Conservation (phyloP, 2,113 vertebrate species). For the Python bivittatus region DNA sequence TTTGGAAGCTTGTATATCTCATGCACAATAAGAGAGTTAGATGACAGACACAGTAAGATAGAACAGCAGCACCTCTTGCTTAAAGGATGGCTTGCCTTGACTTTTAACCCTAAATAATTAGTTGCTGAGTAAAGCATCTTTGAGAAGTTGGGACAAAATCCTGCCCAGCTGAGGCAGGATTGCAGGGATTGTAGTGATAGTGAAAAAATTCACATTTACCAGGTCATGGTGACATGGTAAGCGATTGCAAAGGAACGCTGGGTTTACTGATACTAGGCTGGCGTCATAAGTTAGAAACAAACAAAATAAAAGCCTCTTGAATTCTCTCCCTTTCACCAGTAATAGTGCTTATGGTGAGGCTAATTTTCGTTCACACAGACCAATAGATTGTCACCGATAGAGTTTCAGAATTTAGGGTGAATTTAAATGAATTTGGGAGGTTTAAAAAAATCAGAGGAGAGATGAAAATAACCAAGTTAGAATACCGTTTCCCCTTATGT, state of each 20-base stretch:
- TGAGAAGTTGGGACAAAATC: conserved; percentile 76
- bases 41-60: conserved; percentile 65
- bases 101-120: conserved; percentile 81
- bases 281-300: conserved; percentile 70
- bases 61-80: conserved; percentile 71
- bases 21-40: not conserved
- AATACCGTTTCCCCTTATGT: conserved; percentile 33
- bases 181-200: conserved; percentile 75
- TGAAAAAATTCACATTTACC: conserved; percentile 74
- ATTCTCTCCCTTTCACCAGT: conserved; percentile 49
- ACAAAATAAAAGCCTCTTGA: conserved; percentile 59
- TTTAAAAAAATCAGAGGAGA: conserved; percentile 51
- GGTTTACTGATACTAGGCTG: conserved; percentile 77
- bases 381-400: conserved; percentile 44
- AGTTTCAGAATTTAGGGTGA: conserved; percentile 66
- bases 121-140: conserved; percentile 81
- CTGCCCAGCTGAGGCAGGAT: conserved; percentile 74
- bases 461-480: conserved; percentile 15
- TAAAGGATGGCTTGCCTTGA: conserved; percentile 55
- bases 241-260: conserved; percentile 78
- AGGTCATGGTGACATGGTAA: conserved; percentile 81
- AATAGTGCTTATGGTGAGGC: conserved; percentile 30
- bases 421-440: conserved; percentile 49
- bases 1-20: not conserved
- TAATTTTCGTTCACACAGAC: conserved; percentile 27